These are phyloP conservation scores for Aurelia aurita complex sp. Pacific DNA, from an alignment of 30 jellyfish, hydroid and myxozoan genomes.

Conservation along the genomic window DNA sequence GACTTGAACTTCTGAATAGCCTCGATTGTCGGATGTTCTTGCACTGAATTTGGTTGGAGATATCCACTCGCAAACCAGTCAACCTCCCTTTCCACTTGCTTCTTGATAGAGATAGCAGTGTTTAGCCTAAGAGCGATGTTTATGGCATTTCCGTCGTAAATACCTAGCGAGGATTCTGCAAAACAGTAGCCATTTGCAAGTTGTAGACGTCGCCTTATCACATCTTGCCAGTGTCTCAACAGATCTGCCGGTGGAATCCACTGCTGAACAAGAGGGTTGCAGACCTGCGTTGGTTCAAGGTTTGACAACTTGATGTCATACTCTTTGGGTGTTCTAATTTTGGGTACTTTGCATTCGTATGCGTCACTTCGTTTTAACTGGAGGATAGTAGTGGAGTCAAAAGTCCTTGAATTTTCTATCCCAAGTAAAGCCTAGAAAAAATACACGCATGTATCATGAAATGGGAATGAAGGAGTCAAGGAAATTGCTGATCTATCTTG, in stretches of 20 bases:
- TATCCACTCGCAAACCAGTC: too few relatives aligned
- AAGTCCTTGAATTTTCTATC: too few relatives aligned
- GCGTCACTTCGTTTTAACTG: neutral
- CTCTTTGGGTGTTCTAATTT: neutral
- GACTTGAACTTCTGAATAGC: too few relatives aligned
- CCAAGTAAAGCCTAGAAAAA: too few relatives aligned
- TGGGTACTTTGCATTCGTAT: constrained; percentile 1
- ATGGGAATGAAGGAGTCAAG: too few relatives aligned
- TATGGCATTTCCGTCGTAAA: neutral
- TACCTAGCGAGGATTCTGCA: neutral
- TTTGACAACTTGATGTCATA: neutral
- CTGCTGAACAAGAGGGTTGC: neutral
- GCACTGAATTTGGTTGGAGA: too few relatives aligned
- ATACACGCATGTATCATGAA: too few relatives aligned
- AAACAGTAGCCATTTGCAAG: constrained; percentile 1
- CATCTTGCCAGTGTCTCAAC: neutral
- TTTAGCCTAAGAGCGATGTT: neutral
- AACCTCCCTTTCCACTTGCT: too few relatives aligned
- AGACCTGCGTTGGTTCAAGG: neutral
- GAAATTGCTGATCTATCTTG: too few relatives aligned
- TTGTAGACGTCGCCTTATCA: neutral
- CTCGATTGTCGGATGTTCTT: too few relatives aligned
- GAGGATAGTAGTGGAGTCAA: neutral
- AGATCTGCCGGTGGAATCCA: constrained; percentile 1
- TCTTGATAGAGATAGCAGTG: too few relatives aligned